Conservation (phyloP, 2,888 invertebrate species). For the Torymus auratus region DNA sequence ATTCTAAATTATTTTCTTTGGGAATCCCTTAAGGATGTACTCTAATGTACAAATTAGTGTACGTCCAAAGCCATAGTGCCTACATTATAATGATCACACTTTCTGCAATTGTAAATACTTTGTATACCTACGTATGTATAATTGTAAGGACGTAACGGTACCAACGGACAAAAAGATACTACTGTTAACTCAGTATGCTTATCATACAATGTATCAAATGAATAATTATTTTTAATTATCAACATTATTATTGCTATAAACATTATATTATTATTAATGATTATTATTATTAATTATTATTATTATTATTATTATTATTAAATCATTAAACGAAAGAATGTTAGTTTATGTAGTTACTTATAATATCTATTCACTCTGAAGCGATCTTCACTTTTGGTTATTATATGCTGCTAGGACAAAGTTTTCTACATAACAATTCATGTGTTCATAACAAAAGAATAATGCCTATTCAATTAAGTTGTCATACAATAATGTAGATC, state of each 20-base stretch:
- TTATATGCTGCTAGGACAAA: conserved; percentile 48
- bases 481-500: conserved; percentile 50
- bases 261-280: conserved; percentile 47
- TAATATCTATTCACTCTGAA: conserved; percentile 56
- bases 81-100: conserved; percentile 74
- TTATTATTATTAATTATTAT: conserved; percentile 49
- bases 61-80: conserved; percentile 77
- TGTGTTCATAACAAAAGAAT: conserved; percentile 57
- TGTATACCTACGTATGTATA: conserved; percentile 68
- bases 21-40: conserved; percentile 75
- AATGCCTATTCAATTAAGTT: conserved; percentile 51
- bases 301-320: conserved; percentile 58
- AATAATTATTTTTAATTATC: conserved; percentile 74
- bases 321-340: conserved; percentile 67
- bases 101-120: conserved; percentile 76
- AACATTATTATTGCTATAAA: conserved; percentile 66
- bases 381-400: conserved; percentile 57
- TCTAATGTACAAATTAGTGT: conserved; percentile 75
- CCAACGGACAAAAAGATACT: conserved; percentile 66
- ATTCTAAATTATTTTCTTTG: conserved; percentile 63
- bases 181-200: conserved; percentile 61
- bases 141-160: conserved; percentile 66
- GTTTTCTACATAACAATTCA: conserved; percentile 47
- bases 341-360: conserved; percentile 72
- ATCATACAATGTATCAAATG: conserved; percentile 65